A percentile compares a stretch with the other conserved stretches of the same genome.
Conservation (phyloP, 2,797 vertebrate species). For the Sebastes miniatus region DNA sequence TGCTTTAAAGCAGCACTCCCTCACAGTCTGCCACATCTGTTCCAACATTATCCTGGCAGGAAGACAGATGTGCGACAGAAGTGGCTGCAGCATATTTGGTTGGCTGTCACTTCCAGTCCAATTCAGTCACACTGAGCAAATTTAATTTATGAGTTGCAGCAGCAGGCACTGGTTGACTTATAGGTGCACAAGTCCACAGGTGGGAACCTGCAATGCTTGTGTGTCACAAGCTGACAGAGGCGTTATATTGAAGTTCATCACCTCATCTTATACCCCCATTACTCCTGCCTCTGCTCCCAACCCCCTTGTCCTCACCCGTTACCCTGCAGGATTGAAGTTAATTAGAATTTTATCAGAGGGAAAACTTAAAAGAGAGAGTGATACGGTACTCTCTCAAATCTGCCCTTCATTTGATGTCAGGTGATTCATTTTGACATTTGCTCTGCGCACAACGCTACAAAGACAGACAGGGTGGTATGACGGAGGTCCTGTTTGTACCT, state of each 20-base stretch:
- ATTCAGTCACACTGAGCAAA: not conserved
- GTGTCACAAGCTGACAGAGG: slow-evolving; percentile 14
- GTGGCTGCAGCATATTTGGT: slow-evolving; percentile 2
- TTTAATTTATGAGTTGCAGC: not conserved
- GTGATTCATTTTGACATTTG: slow-evolving; percentile 47
- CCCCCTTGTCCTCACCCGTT: slow-evolving; percentile 19
- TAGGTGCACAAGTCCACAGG: not conserved
- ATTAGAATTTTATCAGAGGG: slow-evolving; percentile 73
- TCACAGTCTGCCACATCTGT: slow-evolving; percentile 16
- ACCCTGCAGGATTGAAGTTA: slow-evolving; percentile 54
- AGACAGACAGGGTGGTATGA: slow-evolving; percentile 26
- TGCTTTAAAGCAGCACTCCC: not conserved
- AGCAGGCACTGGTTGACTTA: not conserved
- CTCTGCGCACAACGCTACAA: slow-evolving; percentile 12
- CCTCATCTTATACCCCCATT: not conserved
- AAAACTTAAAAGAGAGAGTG: slow-evolving; percentile 65
- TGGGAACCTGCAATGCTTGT: not conserved
- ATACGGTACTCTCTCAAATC: slow-evolving; percentile 29
- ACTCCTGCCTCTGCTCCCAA: not conserved
- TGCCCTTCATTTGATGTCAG: slow-evolving; percentile 64
- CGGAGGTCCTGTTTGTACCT: slow-evolving; percentile 27
- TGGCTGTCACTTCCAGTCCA: slow-evolving; percentile 9
- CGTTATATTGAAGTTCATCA: not conserved
- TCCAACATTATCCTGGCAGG: slow-evolving; percentile 7
- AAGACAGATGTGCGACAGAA: slow-evolving; percentile 23